Evolutionary conservation across 2,113 vertebrate species (phyloP).

Genomic region (Bucco capensis): DNA sequence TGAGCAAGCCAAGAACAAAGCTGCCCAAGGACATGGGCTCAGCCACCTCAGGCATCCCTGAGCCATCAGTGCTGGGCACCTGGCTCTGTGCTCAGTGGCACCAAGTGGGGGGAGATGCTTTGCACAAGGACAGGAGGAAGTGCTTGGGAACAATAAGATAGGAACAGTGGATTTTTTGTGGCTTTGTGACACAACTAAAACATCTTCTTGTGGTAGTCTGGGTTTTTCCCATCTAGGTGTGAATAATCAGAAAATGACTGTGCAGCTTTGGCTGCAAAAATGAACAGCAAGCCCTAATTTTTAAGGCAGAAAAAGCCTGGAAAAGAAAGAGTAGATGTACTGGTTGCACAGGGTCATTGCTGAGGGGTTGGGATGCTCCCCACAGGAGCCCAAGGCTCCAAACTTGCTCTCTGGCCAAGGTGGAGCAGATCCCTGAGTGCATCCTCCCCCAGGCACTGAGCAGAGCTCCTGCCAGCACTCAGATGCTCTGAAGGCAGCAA

Average conservation of each 20-base stretch:
- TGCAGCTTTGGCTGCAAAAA: not conserved
- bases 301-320: not conserved
- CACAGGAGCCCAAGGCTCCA: not conserved
- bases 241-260: not conserved
- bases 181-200: not conserved
- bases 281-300: not conserved
- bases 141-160: not conserved
- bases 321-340: not conserved
- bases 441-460: not conserved
- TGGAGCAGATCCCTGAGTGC: not conserved
- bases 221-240: not conserved
- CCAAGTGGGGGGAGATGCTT: not conserved
- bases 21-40: not conserved
- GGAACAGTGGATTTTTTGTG: not conserved
- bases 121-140: not conserved
- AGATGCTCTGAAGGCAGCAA: not conserved
- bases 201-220: not conserved
- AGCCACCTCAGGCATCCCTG: not conserved
- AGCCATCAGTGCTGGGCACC: not conserved
- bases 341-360: not conserved
- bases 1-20: not conserved
- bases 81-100: accelerated
- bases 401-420: not conserved
- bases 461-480: not conserved
- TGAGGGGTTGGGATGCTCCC: not conserved